Evolutionary conservation across 2,113 vertebrate genomes (phyloP).

Genomic region (Archocentrus centrarchus): DNA sequence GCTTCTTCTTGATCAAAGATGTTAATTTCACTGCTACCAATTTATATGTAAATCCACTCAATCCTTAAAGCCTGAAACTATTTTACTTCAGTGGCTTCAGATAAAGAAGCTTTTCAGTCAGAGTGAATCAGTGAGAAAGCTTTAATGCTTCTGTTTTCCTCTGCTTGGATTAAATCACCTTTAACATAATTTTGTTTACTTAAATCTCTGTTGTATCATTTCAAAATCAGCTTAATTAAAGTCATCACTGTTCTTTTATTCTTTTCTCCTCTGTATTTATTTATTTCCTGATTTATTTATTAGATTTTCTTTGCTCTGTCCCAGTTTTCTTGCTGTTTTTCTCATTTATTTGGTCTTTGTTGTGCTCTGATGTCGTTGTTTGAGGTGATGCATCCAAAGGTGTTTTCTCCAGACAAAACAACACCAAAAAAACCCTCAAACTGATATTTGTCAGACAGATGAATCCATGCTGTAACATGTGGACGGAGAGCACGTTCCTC

Average conservation of each 20-base stretch:
- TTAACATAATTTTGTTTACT: too few relatives aligned
- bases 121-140: not conserved
- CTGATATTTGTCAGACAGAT: not conserved
- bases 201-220: too few relatives aligned
- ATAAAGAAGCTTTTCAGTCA: not conserved
- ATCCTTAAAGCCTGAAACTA: not conserved
- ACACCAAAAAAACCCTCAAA: not conserved
- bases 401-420: too few relatives aligned
- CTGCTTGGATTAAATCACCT: too few relatives aligned
- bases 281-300: too few relatives aligned
- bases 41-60: not conserved
- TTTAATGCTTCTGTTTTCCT: not conserved
- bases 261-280: too few relatives aligned
- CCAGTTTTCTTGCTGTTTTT: too few relatives aligned
- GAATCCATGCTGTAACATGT: too few relatives aligned
- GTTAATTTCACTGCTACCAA: not conserved
- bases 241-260: too few relatives aligned
- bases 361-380: not conserved
- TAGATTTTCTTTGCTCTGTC: not conserved
- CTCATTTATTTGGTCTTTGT: not conserved
- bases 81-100: not conserved
- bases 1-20: not conserved
- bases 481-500: not conserved
- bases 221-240: too few relatives aligned
- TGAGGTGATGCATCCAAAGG: not conserved